Conservation (phyloP, 2,113 vertebrate species). For the Bos javanicus region DNA sequence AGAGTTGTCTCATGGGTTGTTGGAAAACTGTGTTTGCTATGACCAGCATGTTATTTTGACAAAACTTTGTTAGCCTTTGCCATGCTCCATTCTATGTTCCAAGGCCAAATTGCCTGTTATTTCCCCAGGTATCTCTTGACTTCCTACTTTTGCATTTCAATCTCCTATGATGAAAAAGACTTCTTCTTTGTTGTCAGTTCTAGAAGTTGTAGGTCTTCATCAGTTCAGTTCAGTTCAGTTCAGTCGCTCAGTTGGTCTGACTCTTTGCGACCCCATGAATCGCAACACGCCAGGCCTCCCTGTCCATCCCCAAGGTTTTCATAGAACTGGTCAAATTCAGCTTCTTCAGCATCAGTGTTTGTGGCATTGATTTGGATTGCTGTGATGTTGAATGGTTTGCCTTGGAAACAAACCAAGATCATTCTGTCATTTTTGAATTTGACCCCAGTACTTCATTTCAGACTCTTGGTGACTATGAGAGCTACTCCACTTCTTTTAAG, state of each 20-base stretch:
- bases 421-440: background rate
- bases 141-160: background rate
- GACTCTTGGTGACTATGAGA: background rate
- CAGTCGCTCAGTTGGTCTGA: too few species aligned
- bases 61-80: background rate
- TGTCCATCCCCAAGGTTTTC: background rate
- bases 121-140: background rate
- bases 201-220: background rate
- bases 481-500: background rate
- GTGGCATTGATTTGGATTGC: background rate
- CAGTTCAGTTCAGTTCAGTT: too few species aligned
- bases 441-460: background rate
- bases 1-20: background rate
- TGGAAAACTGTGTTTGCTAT: background rate
- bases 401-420: background rate
- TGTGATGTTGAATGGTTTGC: background rate
- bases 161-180: background rate
- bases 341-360: background rate
- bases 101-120: background rate
- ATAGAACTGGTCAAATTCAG: background rate
- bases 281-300: too few species aligned
- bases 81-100: background rate
- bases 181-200: background rate
- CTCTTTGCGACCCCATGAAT: too few species aligned
- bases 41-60: background rate